Evolutionary conservation across 2,888 invertebrate genomes (phyloP), one percentile per base, ranked within the genome.

Genomic region (Andrena flavipes): DNA sequence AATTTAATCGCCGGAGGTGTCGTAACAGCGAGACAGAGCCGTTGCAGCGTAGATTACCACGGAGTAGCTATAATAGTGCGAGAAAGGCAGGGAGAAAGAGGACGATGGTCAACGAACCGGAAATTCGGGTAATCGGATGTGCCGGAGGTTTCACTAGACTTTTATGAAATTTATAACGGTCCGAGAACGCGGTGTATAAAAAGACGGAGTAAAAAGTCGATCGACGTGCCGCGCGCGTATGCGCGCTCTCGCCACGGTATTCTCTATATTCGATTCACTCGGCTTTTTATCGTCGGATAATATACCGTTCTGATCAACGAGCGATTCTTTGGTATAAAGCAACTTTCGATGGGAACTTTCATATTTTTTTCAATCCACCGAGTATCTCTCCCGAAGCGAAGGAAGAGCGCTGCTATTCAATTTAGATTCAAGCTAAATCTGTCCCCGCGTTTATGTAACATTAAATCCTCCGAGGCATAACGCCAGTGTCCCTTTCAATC

Each of bases 51-150:
- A 20, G 23, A 82, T 82, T 81, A 76, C 70, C 62, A 16, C 26
- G 63, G 42, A 64, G 67, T 49, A 8, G 56, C 23, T 56, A 23
- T 63, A 63, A 80, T 64, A 63, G 48, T 48, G 69, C 16, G 72
- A 23, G 76, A 73, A 62, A 42, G 51, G 23, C 20, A 33, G 26
- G 48, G 10, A 10, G 74, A 82, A 69, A 23, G 59, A 54, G 76
- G 35, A 51, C 59, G 35, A 33, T 56, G 84, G 78, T 51, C 73
- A 79, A 67, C 83, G 80, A 78, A 80, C 77, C 76, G 73, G 73
- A 87, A 87, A 84, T 87, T 86, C 77, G 80, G 76, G 51, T 87
- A 87, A 84, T 84, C 78, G 78, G 73, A 83, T 64, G 73, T 74
- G 65, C 33, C 7, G 20, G 62, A 71, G 59, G 71, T 82, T 87